These are phyloP conservation scores for Stichodactyla helianthus DNA, from an alignment of 64 coral and sea anemone genomes.

Conservation along the genomic window DNA sequence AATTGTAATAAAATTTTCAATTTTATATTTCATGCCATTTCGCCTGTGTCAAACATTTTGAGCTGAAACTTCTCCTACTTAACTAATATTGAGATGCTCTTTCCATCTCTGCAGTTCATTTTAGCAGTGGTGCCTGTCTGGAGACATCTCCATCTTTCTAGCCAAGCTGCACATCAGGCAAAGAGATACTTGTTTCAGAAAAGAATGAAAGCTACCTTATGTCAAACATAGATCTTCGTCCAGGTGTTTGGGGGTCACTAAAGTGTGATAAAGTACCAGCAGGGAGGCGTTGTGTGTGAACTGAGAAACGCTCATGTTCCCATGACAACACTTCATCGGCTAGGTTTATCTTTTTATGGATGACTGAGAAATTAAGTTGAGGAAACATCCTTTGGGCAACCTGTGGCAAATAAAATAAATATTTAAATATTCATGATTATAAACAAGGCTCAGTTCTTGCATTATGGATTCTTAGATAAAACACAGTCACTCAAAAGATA, in stretches of 20 bases:
- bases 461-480: not conserved
- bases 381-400: slow-evolving; percentile 68
- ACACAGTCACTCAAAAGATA: too few relatives aligned
- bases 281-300: slow-evolving; percentile 83
- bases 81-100: too few relatives aligned
- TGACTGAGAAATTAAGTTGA: slow-evolving; percentile 75
- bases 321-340: slow-evolving; percentile 84
- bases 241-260: slow-evolving; percentile 55
- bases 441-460: not conserved
- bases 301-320: slow-evolving; percentile 92
- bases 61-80: too few relatives aligned
- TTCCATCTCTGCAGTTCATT: too few relatives aligned
- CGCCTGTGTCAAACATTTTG: too few relatives aligned
- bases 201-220: slow-evolving; percentile 40
- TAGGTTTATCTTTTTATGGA: slow-evolving; percentile 95
- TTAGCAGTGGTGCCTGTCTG: too few relatives aligned
- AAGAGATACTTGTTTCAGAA: not conserved
- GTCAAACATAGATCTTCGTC: slow-evolving; percentile 89
- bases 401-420: slow-evolving; percentile 19
- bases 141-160: too few relatives aligned
- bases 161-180: too few relatives aligned
- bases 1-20: too few relatives aligned
- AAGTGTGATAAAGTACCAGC: slow-evolving; percentile 85
- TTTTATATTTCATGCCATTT: too few relatives aligned
- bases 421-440: not conserved